Evolutionary conservation across 2,888 invertebrate genomes (phyloP).

Genomic region (Empis stercorea): DNA sequence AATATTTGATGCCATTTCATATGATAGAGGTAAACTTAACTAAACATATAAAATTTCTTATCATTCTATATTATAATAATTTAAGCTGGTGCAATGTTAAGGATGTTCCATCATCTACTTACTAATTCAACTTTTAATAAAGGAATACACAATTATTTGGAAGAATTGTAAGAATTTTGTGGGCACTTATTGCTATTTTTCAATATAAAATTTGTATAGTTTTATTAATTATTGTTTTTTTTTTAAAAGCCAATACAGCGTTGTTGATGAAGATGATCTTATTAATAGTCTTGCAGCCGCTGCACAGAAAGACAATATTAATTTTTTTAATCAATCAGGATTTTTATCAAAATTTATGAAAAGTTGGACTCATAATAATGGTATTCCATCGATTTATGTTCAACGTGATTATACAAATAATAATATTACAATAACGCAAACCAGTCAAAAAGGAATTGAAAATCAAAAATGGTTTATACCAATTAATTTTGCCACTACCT

Average conservation of each 20-base stretch:
- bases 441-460: slow-evolving; percentile 16
- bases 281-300: slow-evolving; percentile 23
- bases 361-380: slow-evolving; percentile 48
- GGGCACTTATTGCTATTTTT: too few species aligned
- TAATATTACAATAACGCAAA: slow-evolving; percentile 43
- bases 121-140: neutral
- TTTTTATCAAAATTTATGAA: slow-evolving; percentile 40
- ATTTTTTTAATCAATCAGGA: slow-evolving; percentile 3
- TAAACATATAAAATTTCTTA: too few species aligned
- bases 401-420: slow-evolving; percentile 36
- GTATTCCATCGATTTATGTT: slow-evolving; percentile 45
- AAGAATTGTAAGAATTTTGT: slow-evolving; percentile 3
- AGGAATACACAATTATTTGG: slow-evolving; percentile 1
- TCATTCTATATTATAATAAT: neutral
- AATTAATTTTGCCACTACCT: slow-evolving; percentile 24
- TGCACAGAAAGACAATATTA: slow-evolving; percentile 17
- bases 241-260: slow-evolving; percentile 28
- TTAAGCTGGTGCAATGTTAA: slow-evolving; percentile 46
- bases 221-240: slow-evolving; percentile 10
- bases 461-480: slow-evolving; percentile 29
- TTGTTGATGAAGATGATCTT: slow-evolving; percentile 27
- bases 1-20: slow-evolving; percentile 49
- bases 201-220: too few species aligned
- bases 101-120: slow-evolving; percentile 51
- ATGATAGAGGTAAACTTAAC: slow-evolving; percentile 44